These are phyloP conservation scores for Muscicapa striata DNA, from an alignment of 2,797 vertebrate species.

Conservation along the genomic window DNA sequence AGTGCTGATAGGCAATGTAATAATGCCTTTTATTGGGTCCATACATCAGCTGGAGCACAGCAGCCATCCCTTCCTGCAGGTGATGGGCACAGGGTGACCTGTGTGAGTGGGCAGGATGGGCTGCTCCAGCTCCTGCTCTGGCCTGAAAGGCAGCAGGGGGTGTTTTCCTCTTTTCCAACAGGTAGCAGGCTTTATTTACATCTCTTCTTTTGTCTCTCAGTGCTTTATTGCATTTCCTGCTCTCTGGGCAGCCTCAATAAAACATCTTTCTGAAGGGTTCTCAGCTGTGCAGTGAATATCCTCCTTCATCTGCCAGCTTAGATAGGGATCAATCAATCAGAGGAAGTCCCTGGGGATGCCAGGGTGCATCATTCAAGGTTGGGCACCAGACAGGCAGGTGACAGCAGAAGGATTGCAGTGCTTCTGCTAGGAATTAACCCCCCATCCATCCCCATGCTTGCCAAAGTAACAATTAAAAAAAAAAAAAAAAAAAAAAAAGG, in stretches of 20 bases:
- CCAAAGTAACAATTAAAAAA: background rate
- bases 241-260: conserved; percentile 60
- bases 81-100: conserved; percentile 58
- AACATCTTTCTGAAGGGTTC: conserved; percentile 56
- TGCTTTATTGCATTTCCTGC: conserved; percentile 51
- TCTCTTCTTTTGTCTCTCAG: conserved; percentile 31
- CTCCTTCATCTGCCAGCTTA: background rate
- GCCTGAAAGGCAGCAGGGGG: background rate
- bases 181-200: background rate
- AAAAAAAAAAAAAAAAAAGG: too few species aligned
- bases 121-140: conserved; percentile 4
- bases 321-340: conserved; percentile 17
- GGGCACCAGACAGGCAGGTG: background rate
- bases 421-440: background rate
- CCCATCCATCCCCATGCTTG: fast-evolving
- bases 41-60: conserved; percentile 76
- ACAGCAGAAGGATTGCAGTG: conserved; percentile 12
- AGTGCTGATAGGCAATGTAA: conserved; percentile 61
- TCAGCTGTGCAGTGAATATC: conserved; percentile 44
- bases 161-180: background rate
- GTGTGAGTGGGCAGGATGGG: background rate
- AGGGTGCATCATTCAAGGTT: conserved; percentile 44
- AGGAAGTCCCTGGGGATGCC: background rate
- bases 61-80: conserved; percentile 42
- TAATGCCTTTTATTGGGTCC: conserved; percentile 72